Evolutionary conservation across 2,888 invertebrate species (phyloP).

Genomic region (Yponomeuta evonymella): DNA sequence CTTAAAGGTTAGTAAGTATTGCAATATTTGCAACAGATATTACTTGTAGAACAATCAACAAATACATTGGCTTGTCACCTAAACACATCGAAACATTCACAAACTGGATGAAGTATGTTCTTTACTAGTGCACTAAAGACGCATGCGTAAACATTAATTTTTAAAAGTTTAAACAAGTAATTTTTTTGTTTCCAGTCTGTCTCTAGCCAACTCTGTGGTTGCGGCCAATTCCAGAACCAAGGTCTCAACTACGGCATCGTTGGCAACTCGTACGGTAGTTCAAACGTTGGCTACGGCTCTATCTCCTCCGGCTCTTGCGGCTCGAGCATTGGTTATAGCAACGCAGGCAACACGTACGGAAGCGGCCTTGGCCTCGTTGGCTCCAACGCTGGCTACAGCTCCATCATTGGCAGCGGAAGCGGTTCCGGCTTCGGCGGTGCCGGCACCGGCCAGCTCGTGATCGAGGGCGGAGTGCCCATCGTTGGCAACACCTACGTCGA

Average conservation of each 20-base stretch:
- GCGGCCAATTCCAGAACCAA: neutral
- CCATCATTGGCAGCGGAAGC: neutral
- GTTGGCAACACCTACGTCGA: neutral
- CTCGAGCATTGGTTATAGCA: neutral
- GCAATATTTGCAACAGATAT: too few species aligned
- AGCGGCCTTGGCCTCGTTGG: too few species aligned
- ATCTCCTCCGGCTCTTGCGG: neutral
- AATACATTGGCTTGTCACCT: too few species aligned
- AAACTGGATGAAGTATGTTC: too few species aligned
- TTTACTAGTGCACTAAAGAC: too few species aligned
- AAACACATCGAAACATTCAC: too few species aligned
- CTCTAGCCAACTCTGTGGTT: neutral
- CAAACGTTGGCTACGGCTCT: neutral
- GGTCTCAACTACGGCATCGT: neutral
- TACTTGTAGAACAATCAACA: too few species aligned
- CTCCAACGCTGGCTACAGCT: too few species aligned
- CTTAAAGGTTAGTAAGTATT: neutral
- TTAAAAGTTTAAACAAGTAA: too few species aligned
- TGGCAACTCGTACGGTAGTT: neutral
- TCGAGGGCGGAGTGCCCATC: conserved; percentile 1
- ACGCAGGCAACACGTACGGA: too few species aligned
- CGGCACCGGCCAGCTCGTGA: neutral
- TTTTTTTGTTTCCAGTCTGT: neutral
- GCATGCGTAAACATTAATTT: neutral
- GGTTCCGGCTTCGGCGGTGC: neutral